Evolutionary conservation across 2,113 vertebrate genomes (phyloP), one percentile per base, ranked within the genome.

Genomic region (Ardeotis arabs): DNA sequence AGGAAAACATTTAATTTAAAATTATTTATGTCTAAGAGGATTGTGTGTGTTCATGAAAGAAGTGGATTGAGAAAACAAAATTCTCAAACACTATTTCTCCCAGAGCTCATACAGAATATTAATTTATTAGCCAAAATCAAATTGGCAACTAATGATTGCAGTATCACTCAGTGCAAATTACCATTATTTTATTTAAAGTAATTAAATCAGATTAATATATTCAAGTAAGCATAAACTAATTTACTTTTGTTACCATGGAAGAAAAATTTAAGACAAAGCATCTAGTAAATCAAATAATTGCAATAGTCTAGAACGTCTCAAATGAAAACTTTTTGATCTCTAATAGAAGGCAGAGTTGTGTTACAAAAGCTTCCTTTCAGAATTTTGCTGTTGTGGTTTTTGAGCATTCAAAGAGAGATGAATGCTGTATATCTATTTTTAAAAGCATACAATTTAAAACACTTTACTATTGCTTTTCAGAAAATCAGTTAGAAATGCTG

Each of bases 1-100:
- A 83, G 37, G 13, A 90, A 92, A 90, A n/a, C 5, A 67, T 86
- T 86, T 83, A 69, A 86, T 90, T 94, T 86, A 41, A 86, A 88
- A 86, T 66, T 70, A 59, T 76, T 95, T 59, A 70, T 77, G n/a
- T 87, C 63, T 90, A 63, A 77, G 9, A 10, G 41, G 16, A 20
- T 69, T 5, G 49, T 53, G 28, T 76, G 22, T 33, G 22, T 84
- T 91, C 35, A 59, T 59, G n/a, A 86, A 92, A 80, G 3, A 73
- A 80, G 4, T 18, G 20, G 24, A 60, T 55, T 62, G 41, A 76
- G 56, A 84, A 87, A 93, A 28, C 10, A 78, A 64, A 86, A 86
- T 69, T 82, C 63, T 76, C 44, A 79, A 68, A 76, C 68, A 58
- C 1, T 50, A 8, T 45, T 92, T 73, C 39, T 92, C 59, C 63